phyloP scores from a whole-genome alignment of 2,797 vertebrate species.

The Spea hammondii region DNA sequence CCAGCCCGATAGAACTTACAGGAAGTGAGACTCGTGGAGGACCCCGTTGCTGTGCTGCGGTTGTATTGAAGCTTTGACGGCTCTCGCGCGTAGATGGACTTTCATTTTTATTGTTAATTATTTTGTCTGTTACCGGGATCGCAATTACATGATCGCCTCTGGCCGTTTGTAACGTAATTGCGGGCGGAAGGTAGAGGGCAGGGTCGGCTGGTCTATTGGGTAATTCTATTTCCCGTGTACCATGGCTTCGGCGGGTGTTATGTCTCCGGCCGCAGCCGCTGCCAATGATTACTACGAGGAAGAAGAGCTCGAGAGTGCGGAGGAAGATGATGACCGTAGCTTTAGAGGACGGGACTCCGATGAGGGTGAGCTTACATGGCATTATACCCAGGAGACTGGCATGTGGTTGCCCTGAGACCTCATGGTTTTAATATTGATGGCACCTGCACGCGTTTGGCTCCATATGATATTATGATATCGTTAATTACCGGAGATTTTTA shows the following conservation, averaged over 20 bases:
- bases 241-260: conserved; percentile 69
- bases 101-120: neutral
- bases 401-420: no score
- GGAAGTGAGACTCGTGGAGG: conserved; percentile 15
- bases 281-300: conserved; percentile 91
- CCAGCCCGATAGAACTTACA: neutral
- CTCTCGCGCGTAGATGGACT: neutral
- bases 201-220: no score
- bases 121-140: no score
- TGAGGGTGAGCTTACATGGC: conserved; percentile 72
- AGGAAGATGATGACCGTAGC: conserved; percentile 92
- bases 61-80: conserved; percentile 42
- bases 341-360: conserved; percentile 91
- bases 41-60: conserved; percentile 49
- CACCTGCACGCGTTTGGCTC: no score
- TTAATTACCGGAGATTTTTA: no score
- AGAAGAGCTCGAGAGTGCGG: conserved; percentile 89
- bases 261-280: conserved; percentile 61
- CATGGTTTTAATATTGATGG: no score
- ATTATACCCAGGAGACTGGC: no score
- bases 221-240: conserved; percentile 21
- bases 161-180: no score
- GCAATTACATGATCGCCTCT: no score
- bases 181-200: neutral
- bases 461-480: no score